Evolutionary conservation across 2,113 vertebrate species (phyloP), one percentile per base, ranked within the genome.

Genomic region (Saccopteryx bilineata): DNA sequence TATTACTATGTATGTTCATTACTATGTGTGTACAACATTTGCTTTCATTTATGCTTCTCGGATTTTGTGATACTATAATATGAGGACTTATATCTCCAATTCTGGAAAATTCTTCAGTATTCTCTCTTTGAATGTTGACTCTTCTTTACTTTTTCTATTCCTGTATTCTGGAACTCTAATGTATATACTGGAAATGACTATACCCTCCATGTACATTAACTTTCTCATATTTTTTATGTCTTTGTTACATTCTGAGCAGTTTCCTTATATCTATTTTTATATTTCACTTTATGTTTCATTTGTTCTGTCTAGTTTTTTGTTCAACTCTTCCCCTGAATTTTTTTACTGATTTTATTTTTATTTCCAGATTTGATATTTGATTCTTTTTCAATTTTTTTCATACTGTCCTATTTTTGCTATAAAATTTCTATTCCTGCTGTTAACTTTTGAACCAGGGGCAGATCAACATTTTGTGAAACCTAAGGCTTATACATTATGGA

Each of bases 291-390:
- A 56, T 82, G 58, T 93, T 31, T 83, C 66, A 69, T 23, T 65
- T 13, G 21, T 75, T 81, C 63, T 80, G 10, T 78, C 28, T 54
- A 72, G 56, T 76, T 96, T 97, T 91, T 52, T 87, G 10, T 92
- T 89, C 31, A 81, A 9, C 11, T 61, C 13, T 68, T 46, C 28
- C 66, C 21, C 4, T 86, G 18, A 28, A 21, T n/a, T 81, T 82
- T 81, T 71, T 95, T 66, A 19, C 26, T 74, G 58, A 58, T 39
- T 74, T 3, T 84, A 89, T 31, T 87, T 90, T 95, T 88, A 61
- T 96, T 95, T 87, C 48, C 93, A 74, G 46, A 82, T 92, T 95
- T 94, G 12, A 54, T 66, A 90, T 89, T 92, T 89, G 65, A 69
- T 52, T 93, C 58, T 86, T 80, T 89, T 69, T 74, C 31, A 91